These are phyloP conservation scores for Andricus quercusramuli DNA, from an alignment of 2,888 invertebrate genomes.

Conservation along the genomic window DNA sequence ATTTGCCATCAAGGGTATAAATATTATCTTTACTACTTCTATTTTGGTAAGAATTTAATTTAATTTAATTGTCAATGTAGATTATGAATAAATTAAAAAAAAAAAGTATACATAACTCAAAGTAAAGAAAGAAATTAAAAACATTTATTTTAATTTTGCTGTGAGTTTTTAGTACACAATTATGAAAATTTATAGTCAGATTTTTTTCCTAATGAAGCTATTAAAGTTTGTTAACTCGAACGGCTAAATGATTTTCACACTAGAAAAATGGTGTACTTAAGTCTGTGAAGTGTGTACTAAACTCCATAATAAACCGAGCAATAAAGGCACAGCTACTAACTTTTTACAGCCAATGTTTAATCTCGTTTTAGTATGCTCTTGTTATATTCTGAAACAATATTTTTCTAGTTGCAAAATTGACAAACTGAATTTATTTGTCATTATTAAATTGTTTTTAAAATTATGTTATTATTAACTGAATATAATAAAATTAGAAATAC, in stretches of 20 bases:
- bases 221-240: slow-evolving; percentile 13
- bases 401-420: background rate
- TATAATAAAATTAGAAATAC: no score
- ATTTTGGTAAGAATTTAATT: no score
- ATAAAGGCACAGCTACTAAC: background rate
- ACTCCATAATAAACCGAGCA: slow-evolving; percentile 19
- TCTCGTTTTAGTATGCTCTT: background rate
- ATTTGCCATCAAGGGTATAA: no score
- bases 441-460: no score
- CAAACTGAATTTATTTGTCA: background rate
- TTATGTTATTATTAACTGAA: no score
- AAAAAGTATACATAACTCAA: no score
- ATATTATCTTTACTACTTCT: no score
- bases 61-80: no score
- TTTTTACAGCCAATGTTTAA: slow-evolving; percentile 18
- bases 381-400: background rate
- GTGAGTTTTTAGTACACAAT: background rate
- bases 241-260: slow-evolving; percentile 15
- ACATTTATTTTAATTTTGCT: no score
- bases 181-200: background rate
- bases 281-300: background rate
- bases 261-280: background rate
- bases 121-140: no score
- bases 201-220: background rate
- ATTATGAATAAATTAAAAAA: no score